Percentiles rank a stretch among this genome's conserved stretches.
These are phyloP conservation scores for Cherax destructor DNA, from an alignment of 1,140 invertebrate species.

Conservation along the genomic window DNA sequence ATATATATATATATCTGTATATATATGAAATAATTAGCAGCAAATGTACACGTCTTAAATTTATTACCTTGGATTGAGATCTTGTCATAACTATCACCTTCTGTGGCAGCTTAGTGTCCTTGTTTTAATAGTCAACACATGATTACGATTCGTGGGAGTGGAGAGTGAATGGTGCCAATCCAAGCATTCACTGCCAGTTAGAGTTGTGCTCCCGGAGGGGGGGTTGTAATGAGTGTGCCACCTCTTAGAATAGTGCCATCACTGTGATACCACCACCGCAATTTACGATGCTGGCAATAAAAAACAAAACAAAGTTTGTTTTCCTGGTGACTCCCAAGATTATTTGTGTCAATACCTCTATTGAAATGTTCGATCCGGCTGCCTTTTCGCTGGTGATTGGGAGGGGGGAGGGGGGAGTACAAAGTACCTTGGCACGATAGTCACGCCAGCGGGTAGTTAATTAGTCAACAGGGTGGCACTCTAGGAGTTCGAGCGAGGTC, in stretches of 20 bases:
- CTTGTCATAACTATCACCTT: no score
- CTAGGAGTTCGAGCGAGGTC: background rate
- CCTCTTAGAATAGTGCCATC: background rate
- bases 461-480: slow-evolving; percentile 26
- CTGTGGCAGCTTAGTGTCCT: no score
- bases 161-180: background rate
- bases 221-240: background rate
- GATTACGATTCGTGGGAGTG: background rate
- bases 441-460: slow-evolving; percentile 8
- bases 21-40: no score
- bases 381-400: background rate
- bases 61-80: no score
- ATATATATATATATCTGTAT: no score
- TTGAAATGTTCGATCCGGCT: background rate
- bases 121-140: background rate
- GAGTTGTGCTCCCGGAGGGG: background rate
- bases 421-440: background rate
- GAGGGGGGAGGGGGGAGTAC: no score
- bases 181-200: background rate
- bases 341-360: background rate
- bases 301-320: background rate
- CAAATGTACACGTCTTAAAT: no score
- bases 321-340: background rate
- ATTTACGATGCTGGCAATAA: no score
- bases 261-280: no score